Conservation (phyloP, 2,797 vertebrate species). For the Urophycis tenuis region DNA sequence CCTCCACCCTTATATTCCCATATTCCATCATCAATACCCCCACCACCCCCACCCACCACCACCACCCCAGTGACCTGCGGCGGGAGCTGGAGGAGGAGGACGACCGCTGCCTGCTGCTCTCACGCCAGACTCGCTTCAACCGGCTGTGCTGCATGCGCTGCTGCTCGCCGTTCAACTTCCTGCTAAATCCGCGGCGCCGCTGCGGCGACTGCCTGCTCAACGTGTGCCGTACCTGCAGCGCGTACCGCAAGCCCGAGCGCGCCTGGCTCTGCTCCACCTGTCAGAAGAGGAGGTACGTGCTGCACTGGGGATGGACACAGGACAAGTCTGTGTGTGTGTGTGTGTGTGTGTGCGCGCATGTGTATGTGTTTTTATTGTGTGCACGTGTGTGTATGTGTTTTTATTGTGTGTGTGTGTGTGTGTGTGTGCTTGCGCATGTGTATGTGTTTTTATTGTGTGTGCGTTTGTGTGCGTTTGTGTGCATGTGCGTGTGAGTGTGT, state of each 20-base stretch:
- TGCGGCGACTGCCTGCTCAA: slow-evolving; percentile 85
- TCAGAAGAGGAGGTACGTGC: slow-evolving; percentile 83
- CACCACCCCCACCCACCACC: not conserved
- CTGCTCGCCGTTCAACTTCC: slow-evolving; percentile 86
- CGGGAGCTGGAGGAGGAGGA: slow-evolving; percentile 88
- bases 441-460: too few species aligned
- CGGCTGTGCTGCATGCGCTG: slow-evolving; percentile 92
- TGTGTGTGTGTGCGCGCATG: too few species aligned
- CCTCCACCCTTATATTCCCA: not conserved
- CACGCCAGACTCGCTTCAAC: slow-evolving; percentile 84
- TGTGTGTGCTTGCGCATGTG: too few species aligned
- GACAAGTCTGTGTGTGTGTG: not conserved
- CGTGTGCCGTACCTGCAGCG: slow-evolving; percentile 86
- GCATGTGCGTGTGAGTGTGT: too few species aligned
- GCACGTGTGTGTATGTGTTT: not conserved
- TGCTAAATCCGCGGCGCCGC: slow-evolving; percentile 82
- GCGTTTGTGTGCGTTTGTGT: too few species aligned
- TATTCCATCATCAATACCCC: not conserved
- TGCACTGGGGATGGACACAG: slow-evolving; percentile 9
- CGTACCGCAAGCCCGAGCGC: slow-evolving; percentile 78
- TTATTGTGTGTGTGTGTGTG: too few species aligned
- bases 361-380: too few species aligned
- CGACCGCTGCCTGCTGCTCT: slow-evolving; percentile 85
- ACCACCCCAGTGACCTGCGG: slow-evolving; percentile 79
- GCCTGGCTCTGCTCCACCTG: slow-evolving; percentile 85